A percentile compares a stretch with the other conserved stretches of the same genome.
These are phyloP conservation scores for Cuniculus paca DNA, from an alignment of 2,797 vertebrate species.

Conservation along the genomic window DNA sequence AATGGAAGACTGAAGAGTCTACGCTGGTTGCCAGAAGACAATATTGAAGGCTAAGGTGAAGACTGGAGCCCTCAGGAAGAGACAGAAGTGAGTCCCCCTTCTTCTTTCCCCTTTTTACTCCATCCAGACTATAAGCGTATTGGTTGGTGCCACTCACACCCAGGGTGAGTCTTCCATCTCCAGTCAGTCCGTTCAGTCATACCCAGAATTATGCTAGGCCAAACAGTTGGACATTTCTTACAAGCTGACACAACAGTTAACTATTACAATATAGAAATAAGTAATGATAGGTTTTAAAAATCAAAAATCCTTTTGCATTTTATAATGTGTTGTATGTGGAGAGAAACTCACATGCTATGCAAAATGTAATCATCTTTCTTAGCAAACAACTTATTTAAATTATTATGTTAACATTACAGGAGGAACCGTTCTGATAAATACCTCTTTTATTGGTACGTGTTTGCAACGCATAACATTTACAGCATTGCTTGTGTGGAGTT, in stretches of 20 bases:
- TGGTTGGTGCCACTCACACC: neutral
- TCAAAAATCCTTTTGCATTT: neutral
- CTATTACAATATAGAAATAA: neutral
- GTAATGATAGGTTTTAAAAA: conserved; percentile 35
- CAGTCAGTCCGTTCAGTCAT: neutral
- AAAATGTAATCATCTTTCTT: conserved; percentile 40
- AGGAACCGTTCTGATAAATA: conserved; percentile 45
- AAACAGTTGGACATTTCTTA: neutral
- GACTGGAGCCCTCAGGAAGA: neutral
- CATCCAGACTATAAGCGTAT: neutral
- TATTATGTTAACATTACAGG: conserved; percentile 9
- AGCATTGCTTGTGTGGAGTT: neutral
- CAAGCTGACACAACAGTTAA: neutral
- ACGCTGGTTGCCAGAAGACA: neutral
- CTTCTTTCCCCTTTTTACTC: neutral
- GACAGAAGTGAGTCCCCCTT: neutral
- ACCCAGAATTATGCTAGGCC: neutral
- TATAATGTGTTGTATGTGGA: neutral
- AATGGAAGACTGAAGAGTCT: neutral
- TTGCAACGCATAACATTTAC: neutral
- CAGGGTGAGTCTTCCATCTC: neutral
- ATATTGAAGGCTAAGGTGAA: neutral
- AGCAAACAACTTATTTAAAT: neutral
- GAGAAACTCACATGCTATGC: neutral
- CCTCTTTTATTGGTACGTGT: neutral